Evolutionary conservation across 2,797 vertebrate species (phyloP).

Genomic region (Arrhamphus sclerolepis): DNA sequence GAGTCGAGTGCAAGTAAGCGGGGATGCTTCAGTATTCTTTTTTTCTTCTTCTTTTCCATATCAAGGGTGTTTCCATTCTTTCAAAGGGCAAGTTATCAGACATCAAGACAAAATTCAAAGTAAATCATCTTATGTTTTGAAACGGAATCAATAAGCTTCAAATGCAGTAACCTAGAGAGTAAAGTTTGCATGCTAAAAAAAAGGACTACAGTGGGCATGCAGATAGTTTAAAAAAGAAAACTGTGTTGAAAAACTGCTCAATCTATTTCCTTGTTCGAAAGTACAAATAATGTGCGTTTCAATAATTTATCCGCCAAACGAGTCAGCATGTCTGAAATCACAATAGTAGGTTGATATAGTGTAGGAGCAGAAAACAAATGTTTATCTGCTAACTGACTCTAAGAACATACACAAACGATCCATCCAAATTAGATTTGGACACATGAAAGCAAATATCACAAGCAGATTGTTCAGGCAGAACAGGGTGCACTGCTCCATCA

Average conservation of each 20-base stretch:
- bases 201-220: not conserved
- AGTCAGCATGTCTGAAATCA: not conserved
- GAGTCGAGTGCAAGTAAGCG: too few species aligned
- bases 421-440: slow-evolving; percentile 13
- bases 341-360: not conserved
- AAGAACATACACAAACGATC: not conserved
- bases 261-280: not conserved
- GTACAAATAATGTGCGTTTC: not conserved
- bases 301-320: not conserved
- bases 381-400: too few species aligned
- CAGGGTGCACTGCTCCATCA: slow-evolving; percentile 25
- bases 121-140: too few species aligned
- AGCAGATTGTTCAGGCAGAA: slow-evolving; percentile 8
- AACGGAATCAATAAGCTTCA: too few species aligned
- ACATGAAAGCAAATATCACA: slow-evolving; percentile 3
- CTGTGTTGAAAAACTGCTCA: slow-evolving; percentile 7
- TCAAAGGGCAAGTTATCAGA: too few species aligned
- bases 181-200: not conserved
- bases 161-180: too few species aligned
- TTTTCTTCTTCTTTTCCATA: not conserved
- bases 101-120: too few species aligned
- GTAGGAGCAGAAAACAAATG: too few species aligned
- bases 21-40: not conserved
- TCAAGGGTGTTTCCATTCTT: not conserved
- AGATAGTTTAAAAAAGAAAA: slow-evolving; percentile 4